Base-by-base conservation (phyloP, 2,888 invertebrate species). In the Caenorhabditis parvicauda region DNA sequence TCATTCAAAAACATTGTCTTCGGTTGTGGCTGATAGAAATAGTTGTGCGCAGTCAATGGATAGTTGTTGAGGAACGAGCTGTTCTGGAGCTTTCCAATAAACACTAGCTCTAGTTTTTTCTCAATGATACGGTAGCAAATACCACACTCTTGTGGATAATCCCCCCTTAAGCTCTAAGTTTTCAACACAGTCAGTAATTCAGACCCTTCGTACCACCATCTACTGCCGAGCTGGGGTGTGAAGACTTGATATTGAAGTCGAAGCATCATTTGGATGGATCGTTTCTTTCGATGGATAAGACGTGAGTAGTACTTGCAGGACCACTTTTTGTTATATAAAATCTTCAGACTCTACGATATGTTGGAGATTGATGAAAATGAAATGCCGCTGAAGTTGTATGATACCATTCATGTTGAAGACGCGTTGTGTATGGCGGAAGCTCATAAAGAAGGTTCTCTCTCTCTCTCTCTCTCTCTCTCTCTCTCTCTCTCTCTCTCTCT, bases 201-300 rank as follows among this genome's bases (percentile, higher is more conserved):
- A 79, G 79, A 2, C 98, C 98, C 0, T 98, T 98, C 81, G 98
- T 98, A 0, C 98, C 98, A 14, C 93, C 98, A 22, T 93, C 94
- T 55, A 85, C 95, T 49, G 86, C 95, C 55, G 98, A 99, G 83
- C 37, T 59, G 22, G 94, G 95, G 3, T 92, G 95, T 82, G 93
- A 96, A 82, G 98, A 98, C 84, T 91, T 95, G 76, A 95, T 98
- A 89, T 94, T 98, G 86, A 98, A 98, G 84, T 94, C 93, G 83
- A 98, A 98, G 85, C 98, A 98, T 86, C 94, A 95, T 82, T 87
- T 99, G 77, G 96, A 98, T 84, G 87, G 98, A 47, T 54, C 67
- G 2, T 51, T 79, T 5, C 58, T 77, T 14, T 77, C 73, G 2
- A 68, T 78, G 65, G 80, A 80, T 59, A 59, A 56, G 5, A 64